Percentiles rank a stretch among this genome's conserved stretches.
Conservation (phyloP, 2,888 invertebrate species). For the Stenolophus ochropezus region DNA sequence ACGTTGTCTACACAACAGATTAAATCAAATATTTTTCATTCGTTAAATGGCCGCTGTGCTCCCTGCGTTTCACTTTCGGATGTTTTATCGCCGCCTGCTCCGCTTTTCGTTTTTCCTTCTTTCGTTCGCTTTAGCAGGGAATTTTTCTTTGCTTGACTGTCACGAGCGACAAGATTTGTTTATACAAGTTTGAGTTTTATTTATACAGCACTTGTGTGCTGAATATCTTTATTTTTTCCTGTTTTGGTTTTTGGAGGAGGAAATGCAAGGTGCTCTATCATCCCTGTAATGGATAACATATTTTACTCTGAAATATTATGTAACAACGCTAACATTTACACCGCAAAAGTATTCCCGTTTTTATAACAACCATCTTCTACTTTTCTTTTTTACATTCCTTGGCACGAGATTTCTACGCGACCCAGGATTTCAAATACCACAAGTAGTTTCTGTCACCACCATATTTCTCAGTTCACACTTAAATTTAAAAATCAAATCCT, state of each 20-base stretch:
- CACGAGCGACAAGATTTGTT: slow-evolving; percentile 28
- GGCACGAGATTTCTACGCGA: no score
- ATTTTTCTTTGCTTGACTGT: slow-evolving; percentile 42
- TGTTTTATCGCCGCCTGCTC: slow-evolving; percentile 33
- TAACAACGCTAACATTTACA: not conserved
- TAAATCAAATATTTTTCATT: slow-evolving; percentile 73
- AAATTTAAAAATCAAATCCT: no score
- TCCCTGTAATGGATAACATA: not conserved
- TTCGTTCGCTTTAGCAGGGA: slow-evolving; percentile 18
- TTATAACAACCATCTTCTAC: not conserved
- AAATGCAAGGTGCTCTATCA: not conserved
- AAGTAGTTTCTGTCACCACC: no score
- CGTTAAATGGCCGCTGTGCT: slow-evolving; percentile 60
- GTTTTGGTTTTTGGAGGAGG: not conserved
- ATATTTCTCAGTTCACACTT: no score
- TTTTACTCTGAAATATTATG: not conserved
- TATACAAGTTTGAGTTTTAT: slow-evolving; percentile 32
- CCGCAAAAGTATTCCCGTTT: not conserved
- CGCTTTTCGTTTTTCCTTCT: slow-evolving; percentile 24
- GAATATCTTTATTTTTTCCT: slow-evolving; percentile 29
- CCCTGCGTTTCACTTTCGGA: slow-evolving; percentile 35
- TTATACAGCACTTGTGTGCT: slow-evolving; percentile 33
- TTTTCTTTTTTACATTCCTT: no score
- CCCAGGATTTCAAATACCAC: no score
- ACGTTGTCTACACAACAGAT: slow-evolving; percentile 73